Percentiles rank a stretch among this genome's conserved stretches.
Conservation (phyloP, 2,797 vertebrate genomes). For the Hoplostethus atlanticus region DNA sequence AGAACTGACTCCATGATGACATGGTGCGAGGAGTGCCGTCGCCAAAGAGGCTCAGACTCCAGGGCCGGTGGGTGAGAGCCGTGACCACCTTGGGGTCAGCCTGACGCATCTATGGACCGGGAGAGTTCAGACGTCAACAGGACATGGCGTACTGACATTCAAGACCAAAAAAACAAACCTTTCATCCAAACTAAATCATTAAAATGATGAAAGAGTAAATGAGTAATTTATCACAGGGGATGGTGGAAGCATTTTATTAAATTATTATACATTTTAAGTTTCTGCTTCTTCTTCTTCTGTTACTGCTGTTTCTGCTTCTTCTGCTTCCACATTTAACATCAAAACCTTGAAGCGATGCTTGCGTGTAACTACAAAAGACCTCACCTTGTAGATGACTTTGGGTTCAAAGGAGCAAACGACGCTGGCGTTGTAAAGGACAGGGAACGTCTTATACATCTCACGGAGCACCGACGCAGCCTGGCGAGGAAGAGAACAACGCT, state of each 20-base stretch:
- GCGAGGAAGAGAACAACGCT: constrained; percentile 29
- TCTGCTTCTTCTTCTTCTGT: background rate
- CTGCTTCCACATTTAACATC: background rate
- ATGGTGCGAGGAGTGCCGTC: constrained; percentile 85
- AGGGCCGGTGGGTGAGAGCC: constrained; percentile 91
- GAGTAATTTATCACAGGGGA: too few relatives aligned
- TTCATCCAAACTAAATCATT: background rate
- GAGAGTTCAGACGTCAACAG: constrained; percentile 5
- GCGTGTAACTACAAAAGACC: background rate
- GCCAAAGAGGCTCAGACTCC: constrained; percentile 89
- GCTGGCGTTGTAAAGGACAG: constrained; percentile 68
- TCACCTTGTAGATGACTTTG: constrained; percentile 96
- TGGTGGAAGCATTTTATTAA: too few relatives aligned
- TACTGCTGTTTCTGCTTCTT: too few relatives aligned
- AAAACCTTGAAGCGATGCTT: background rate
- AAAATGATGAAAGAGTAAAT: too few relatives aligned
- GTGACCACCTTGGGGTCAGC: constrained; percentile 90
- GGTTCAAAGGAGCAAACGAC: constrained; percentile 74
- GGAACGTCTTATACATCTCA: constrained; percentile 85
- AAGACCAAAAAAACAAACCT: background rate
- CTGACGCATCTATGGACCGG: constrained; percentile 89
- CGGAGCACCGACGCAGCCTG: constrained; percentile 75
- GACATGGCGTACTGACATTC: too few relatives aligned
- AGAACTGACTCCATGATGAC: constrained; percentile 84
- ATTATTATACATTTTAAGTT: background rate